A percentile compares a stretch with the other conserved stretches of the same genome.
Evolutionary conservation across 1,140 invertebrate genomes (phyloP).

Genomic region (Paraescarpia echinospica): DNA sequence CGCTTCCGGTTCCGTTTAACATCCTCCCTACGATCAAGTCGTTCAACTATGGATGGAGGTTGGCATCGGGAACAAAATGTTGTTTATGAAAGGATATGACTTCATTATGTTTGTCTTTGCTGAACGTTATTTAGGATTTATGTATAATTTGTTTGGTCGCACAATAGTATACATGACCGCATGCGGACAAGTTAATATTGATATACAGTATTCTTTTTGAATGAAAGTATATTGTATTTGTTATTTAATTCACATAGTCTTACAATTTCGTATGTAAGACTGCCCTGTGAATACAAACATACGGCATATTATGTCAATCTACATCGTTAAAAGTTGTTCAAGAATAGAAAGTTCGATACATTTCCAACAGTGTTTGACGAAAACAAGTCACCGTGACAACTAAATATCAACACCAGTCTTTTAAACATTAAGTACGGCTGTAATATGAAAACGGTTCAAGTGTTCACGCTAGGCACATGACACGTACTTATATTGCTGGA

Average conservation of each 20-base stretch:
- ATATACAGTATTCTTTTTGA: no score
- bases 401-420: no score
- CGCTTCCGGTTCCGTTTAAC: conserved; percentile 87
- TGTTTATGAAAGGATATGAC: conserved; percentile 12
- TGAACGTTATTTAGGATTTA: not conserved
- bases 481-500: not conserved
- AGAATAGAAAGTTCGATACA: not conserved
- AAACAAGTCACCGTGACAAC: no score
- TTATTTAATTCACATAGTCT: no score
- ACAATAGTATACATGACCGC: not conserved
- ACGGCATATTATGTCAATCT: not conserved
- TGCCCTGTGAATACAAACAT: not conserved
- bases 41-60: conserved; percentile 32
- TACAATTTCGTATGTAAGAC: not conserved
- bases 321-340: no score
- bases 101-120: not conserved
- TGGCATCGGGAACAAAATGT: conserved; percentile 12
- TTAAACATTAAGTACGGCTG: not conserved
- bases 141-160: not conserved
- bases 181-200: not conserved
- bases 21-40: conserved; percentile 89
- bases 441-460: not conserved
- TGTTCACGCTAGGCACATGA: not conserved
- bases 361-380: no score
- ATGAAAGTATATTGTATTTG: no score